Evolutionary conservation across 2,797 vertebrate species (phyloP), one percentile per base, ranked within the genome.

Genomic region (Iguana delicatissima): DNA sequence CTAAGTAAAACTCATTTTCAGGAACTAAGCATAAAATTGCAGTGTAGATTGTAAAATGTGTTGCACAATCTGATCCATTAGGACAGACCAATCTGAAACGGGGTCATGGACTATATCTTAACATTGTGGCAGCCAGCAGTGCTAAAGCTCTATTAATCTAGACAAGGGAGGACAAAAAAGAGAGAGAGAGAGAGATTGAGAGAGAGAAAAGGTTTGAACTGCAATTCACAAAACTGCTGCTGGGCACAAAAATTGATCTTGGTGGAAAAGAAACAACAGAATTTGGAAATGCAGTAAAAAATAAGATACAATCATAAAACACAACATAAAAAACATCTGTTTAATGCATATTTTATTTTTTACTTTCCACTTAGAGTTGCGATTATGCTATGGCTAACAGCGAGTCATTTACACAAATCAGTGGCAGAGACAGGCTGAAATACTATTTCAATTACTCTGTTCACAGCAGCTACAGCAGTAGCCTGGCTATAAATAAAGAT

Each of bases 391-490:
- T 8, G 59, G 88, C 92, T 91, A 95, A 92, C 88, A 90, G 50
- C 89, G 89, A 85, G 57, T 91, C 92, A 82, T 96, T 91, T 94
- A 92, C 91, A 91, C 91, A 94, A 92, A 95, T 93, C 91, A 83
- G 91, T 1, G 52, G 67, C 85, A 29, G 69, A 94, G 93, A 35
- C 91, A 93, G 52, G 55, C 91, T 94, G 94, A 95, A 96, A 95
- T 94, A 94, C 88, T 90, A 85, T 90, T 96, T 92, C 95, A 95
- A 96, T 96, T 96, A 95, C 93, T 89, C 80, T 89, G 90, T 90
- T 96, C 90, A 86, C 91, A 89, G 91, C 91, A 92, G 93, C 92
- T 93, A 77, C 80, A 90, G 59, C 87, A 73, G 88, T 80, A 93
- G 74, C 84, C 90, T 84, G 7, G 79, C 88, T 94, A 93, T 95